phyloP scores from a whole-genome alignment of 2,888 invertebrate genomes.

The Cerceris ruficornis region DNA sequence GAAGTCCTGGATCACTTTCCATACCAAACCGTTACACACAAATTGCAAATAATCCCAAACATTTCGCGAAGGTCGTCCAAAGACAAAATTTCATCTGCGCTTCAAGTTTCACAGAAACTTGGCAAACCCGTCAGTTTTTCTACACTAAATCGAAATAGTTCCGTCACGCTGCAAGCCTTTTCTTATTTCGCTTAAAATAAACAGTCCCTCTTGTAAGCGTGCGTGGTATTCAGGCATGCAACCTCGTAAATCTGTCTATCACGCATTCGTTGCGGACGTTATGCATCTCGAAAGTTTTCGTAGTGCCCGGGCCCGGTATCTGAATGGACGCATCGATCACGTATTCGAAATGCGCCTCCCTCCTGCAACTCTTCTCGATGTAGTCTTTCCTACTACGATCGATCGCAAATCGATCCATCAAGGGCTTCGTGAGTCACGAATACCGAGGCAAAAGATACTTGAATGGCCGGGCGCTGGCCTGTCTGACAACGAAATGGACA shows the following conservation, averaged over 20 bases:
- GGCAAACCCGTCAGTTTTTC: background rate
- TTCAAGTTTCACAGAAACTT: too few species aligned
- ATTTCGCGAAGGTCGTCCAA: too few species aligned
- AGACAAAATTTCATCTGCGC: too few species aligned
- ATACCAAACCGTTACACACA: too few species aligned
- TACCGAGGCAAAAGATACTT: slow-evolving; percentile 51
- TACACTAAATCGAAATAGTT: background rate
- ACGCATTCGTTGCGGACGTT: slow-evolving; percentile 51
- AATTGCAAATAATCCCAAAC: too few species aligned
- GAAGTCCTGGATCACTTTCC: too few species aligned
- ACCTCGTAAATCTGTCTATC: slow-evolving; percentile 62
- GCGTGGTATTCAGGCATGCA: slow-evolving; percentile 28
- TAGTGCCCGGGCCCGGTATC: slow-evolving; percentile 26
- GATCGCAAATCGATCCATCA: slow-evolving; percentile 67
- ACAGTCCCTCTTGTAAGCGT: slow-evolving; percentile 26
- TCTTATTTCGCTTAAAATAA: slow-evolving; percentile 24
- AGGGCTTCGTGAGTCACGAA: slow-evolving; percentile 49
- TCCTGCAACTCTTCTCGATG: slow-evolving; percentile 28
- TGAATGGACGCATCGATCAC: slow-evolving; percentile 70
- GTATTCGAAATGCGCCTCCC: slow-evolving; percentile 54
- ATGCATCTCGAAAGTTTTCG: slow-evolving; percentile 62
- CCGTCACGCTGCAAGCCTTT: background rate
- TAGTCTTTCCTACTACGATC: slow-evolving; percentile 44
- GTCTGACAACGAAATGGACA: slow-evolving; percentile 51
- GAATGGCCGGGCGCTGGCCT: slow-evolving; percentile 14